phyloP scores from a whole-genome alignment of 2,797 vertebrate genomes.

The Hypotaenidia philippensis region DNA sequence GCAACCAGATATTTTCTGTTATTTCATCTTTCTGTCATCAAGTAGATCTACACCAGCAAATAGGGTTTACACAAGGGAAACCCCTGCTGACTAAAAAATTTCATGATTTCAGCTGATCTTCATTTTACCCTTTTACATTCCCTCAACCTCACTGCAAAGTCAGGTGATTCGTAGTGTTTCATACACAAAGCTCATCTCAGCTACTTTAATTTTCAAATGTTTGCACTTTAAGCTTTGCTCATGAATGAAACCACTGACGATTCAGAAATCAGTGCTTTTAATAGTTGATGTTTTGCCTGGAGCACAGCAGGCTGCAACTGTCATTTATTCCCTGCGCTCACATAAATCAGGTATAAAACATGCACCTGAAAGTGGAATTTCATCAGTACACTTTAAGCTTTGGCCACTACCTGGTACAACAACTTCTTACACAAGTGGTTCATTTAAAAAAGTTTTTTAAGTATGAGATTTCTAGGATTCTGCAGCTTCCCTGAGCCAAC shows the following conservation, averaged over 20 bases:
- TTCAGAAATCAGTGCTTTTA: background rate
- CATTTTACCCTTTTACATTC: background rate
- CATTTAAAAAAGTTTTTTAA: background rate
- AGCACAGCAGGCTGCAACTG: background rate
- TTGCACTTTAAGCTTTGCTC: background rate
- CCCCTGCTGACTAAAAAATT: background rate
- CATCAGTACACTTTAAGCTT: background rate
- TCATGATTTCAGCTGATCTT: background rate
- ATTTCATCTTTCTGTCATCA: background rate
- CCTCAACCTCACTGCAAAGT: background rate
- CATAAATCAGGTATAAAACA: background rate
- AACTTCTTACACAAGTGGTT: background rate
- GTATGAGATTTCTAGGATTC: background rate
- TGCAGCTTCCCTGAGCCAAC: background rate
- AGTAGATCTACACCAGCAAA: background rate
- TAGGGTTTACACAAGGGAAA: background rate
- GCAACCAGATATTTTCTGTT: background rate
- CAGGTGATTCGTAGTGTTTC: background rate
- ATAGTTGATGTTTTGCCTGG: background rate
- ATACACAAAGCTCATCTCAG: background rate
- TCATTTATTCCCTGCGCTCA: background rate
- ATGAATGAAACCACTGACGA: background rate
- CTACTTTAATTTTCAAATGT: background rate
- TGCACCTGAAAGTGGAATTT: background rate
- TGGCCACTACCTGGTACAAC: background rate